Percentiles rank a stretch among this genome's conserved stretches.
Conservation (phyloP, 2,797 vertebrate genomes). For the Pithecia hirsuta region DNA sequence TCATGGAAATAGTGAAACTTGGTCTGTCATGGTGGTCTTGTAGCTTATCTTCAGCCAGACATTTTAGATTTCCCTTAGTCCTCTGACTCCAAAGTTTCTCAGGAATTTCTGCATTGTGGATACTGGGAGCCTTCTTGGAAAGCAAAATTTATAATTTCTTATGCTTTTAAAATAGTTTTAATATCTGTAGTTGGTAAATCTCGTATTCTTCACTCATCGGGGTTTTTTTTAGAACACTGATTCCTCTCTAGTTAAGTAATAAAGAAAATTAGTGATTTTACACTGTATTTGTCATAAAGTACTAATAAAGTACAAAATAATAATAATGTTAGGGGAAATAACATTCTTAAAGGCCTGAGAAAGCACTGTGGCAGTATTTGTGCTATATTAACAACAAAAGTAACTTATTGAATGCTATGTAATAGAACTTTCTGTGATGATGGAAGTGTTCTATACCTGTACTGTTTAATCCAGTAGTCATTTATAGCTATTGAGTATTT, state of each 20-base stretch:
- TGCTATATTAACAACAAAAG: not conserved
- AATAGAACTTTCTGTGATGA: not conserved
- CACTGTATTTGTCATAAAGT: not conserved
- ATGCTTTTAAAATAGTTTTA: not conserved
- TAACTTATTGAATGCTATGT: not conserved
- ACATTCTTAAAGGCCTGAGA: not conserved
- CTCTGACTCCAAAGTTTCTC: not conserved
- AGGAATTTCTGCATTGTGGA: not conserved
- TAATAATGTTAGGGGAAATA: not conserved
- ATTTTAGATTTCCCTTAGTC: not conserved
- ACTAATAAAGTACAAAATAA: not conserved
- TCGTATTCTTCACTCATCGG: conserved; percentile 7
- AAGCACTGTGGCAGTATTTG: not conserved
- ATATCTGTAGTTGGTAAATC: conserved; percentile 9
- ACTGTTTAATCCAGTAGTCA: not conserved
- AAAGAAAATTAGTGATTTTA: conserved; percentile 39
- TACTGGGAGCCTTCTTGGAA: not conserved
- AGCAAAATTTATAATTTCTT: conserved; percentile 39
- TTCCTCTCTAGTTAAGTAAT: conserved; percentile 13
- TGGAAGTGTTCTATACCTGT: not conserved
- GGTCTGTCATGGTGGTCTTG: rapidly evolving
- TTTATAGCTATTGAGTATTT: not conserved
- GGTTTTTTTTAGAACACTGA: conserved; percentile 50
- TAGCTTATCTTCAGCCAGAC: not conserved
- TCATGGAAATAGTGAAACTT: not conserved